Evolutionary conservation across 2,113 vertebrate species (phyloP).

Genomic region (Takifugu bimaculatus): DNA sequence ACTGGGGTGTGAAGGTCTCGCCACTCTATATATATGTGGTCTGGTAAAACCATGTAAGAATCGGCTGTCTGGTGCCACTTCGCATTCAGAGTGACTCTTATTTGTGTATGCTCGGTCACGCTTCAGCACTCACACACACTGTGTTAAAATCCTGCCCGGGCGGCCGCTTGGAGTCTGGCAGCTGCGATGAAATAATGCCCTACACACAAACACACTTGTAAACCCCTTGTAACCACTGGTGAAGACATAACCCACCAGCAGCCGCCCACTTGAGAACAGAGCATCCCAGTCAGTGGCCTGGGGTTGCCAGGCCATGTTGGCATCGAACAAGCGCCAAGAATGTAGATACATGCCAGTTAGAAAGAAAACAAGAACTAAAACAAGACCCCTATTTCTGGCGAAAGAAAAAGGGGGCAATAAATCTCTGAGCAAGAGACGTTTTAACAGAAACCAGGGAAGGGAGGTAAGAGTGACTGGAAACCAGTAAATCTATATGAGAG

Average conservation of each 20-base stretch:
- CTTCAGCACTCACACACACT: background rate
- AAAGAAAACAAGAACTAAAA: constrained; percentile 5
- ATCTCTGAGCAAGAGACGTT: constrained; percentile 31
- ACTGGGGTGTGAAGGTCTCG: constrained; percentile 25
- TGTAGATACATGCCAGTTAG: background rate
- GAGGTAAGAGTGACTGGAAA: constrained; percentile 34
- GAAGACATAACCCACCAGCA: constrained; percentile 15
- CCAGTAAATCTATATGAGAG: constrained; percentile 22
- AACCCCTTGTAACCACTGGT: constrained; percentile 19
- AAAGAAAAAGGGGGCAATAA: constrained; percentile 5
- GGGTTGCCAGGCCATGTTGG: constrained; percentile 19
- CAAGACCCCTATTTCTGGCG: no score
- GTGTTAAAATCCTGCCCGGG: constrained; percentile 21
- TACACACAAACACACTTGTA: constrained; percentile 29
- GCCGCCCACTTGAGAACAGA: constrained; percentile 26
- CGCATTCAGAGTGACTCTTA: constrained; percentile 41
- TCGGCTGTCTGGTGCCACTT: constrained; percentile 4
- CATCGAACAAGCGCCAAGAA: constrained; percentile 15
- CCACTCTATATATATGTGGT: constrained; percentile 12
- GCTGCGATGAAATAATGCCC: constrained; percentile 29
- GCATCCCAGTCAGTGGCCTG: constrained; percentile 28
- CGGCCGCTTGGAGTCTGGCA: constrained; percentile 19
- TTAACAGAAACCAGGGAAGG: constrained; percentile 17
- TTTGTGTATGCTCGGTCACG: constrained; percentile 40
- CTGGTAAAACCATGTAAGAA: background rate